These are phyloP conservation scores for Coptodon bakossiorum DNA, from an alignment of 2,113 vertebrate genomes.

Conservation along the genomic window DNA sequence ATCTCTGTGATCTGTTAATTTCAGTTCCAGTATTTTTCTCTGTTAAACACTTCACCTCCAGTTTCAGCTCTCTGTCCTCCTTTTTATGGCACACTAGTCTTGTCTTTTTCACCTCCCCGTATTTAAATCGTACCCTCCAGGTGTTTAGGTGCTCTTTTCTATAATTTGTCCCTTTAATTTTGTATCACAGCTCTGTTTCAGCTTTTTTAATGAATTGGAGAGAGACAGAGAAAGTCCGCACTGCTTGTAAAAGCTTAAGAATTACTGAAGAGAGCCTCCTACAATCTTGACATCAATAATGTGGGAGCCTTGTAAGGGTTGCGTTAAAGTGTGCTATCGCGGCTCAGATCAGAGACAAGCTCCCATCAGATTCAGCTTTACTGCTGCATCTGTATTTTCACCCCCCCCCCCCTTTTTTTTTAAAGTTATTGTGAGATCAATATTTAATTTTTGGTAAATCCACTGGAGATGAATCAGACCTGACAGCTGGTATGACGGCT, in stretches of 20 bases:
- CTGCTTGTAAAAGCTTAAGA: not conserved
- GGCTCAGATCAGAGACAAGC: not conserved
- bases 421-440: conserved; percentile 42
- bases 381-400: conserved; percentile 4
- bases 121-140: not conserved
- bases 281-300: not conserved
- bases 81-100: not conserved
- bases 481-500: conserved; percentile 30
- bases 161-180: not conserved
- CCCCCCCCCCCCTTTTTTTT: not conserved
- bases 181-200: not conserved
- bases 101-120: not conserved
- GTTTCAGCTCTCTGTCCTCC: not conserved
- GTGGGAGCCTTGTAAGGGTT: not conserved
- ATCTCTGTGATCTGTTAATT: not conserved
- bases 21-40: not conserved
- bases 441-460: conserved; percentile 61
- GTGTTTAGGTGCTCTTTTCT: not conserved
- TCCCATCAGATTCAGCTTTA: not conserved
- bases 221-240: not conserved
- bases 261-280: not conserved
- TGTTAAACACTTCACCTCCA: conserved; percentile 4
- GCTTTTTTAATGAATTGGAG: not conserved
- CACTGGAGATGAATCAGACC: conserved; percentile 35
- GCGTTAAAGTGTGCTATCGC: not conserved